Base-by-base conservation (phyloP, 2,113 vertebrate genomes). In the Camelus bactrianus region DNA sequence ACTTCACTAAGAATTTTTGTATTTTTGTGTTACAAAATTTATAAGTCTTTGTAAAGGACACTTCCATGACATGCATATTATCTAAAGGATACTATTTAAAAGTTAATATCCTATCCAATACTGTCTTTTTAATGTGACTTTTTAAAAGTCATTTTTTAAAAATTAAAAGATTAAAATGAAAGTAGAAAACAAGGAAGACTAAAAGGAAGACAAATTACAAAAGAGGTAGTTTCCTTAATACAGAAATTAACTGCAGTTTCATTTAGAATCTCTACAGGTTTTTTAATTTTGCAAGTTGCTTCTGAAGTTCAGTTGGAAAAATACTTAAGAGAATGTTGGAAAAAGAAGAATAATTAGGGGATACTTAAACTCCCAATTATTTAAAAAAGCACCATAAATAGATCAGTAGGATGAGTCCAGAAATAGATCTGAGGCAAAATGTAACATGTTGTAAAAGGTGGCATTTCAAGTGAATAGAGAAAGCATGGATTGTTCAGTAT, bases 351-450 rank as follows among this genome's bases (percentile, higher is more conserved):
- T 76, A 91, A 91, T 91, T 58, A 54, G 11, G 28, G 62, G 38
- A 75, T 67, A 69, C 32, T 73, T 75, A 85, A 89, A 72, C 64
- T 92, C 17, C 38, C 30, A 81, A 48, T 93, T 86, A 83, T 77
- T 77, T 38, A 77, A 86, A 91, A 88, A 91, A 88, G 32, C 30
- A 70, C 69, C 69, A 89, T 73, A 67, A 92, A 88, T 88, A 89
- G 62, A 83, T 73, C 67, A 80, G 67, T 94, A 93, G 60, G 20
- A 82, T 94, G 80, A 86, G 16, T 89, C n/a, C 56, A 92, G 60
- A 94, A 93, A 70, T 96, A 89, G 58, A 77, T 89, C 52, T 82
- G 46, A 90, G 85, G 54, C 62, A 87, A 95, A 93, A 77, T 90
- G 30, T 94, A 92, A 70, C 46, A 82, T 62, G 58, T 95, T 28